A percentile compares a stretch with the other conserved stretches of the same genome.
Evolutionary conservation across 2,888 invertebrate species (phyloP).

Genomic region (Polydrusus pterygomalis): DNA sequence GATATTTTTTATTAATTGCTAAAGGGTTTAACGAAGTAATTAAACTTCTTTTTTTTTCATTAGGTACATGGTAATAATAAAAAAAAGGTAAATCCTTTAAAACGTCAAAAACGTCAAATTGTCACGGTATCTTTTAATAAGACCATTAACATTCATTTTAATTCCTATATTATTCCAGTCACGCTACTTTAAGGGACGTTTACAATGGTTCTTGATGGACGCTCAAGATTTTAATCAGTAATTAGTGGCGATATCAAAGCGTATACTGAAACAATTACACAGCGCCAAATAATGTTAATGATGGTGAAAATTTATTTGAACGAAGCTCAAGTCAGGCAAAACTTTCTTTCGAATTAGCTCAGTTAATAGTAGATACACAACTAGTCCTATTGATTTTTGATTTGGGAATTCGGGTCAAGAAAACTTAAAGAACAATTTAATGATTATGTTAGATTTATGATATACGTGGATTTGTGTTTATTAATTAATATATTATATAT

Average conservation of each 20-base stretch:
- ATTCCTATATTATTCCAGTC: not conserved
- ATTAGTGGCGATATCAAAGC: conserved; percentile 17
- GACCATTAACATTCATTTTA: too few relatives aligned
- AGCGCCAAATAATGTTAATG: conserved; percentile 25
- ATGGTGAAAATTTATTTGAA: conserved; percentile 15
- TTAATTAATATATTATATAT: too few relatives aligned
- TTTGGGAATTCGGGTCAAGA: not conserved
- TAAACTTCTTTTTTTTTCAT: too few relatives aligned
- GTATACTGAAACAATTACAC: conserved; percentile 23
- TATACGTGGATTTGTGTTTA: too few relatives aligned
- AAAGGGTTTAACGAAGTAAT: too few relatives aligned
- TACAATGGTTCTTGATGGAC: conserved; percentile 7
- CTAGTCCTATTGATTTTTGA: not conserved
- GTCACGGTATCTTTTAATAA: too few relatives aligned
- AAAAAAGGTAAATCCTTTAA: too few relatives aligned
- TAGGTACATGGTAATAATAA: too few relatives aligned
- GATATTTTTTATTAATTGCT: too few relatives aligned
- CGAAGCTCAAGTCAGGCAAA: not conserved
- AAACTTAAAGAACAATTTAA: not conserved
- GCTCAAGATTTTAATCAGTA: conserved; percentile 25
- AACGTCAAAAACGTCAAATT: too few relatives aligned
- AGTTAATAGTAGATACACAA: not conserved
- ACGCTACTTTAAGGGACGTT: not conserved
- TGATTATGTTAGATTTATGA: too few relatives aligned
- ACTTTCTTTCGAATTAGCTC: conserved; percentile 12